Percentiles rank a stretch among this genome's conserved stretches.
phyloP scores from a whole-genome alignment of 2,888 invertebrate genomes.

The Temnothorax ravouxi region DNA sequence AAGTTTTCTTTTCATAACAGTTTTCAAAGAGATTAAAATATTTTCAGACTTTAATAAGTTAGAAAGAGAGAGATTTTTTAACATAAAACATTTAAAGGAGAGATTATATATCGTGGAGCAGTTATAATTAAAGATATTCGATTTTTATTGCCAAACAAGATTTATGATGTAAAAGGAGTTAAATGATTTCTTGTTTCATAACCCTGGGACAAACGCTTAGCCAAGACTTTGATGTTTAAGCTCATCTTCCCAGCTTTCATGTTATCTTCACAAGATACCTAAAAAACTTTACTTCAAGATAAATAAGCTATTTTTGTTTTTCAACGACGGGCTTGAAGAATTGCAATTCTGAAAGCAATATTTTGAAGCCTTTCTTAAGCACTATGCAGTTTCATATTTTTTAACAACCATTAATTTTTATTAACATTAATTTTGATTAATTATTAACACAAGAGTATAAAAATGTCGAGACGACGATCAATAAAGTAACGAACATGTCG shows the following conservation, averaged over 20 bases:
- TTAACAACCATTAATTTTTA: neutral
- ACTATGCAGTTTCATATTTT: neutral
- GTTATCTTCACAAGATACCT: conserved; percentile 24
- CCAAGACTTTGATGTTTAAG: conserved; percentile 25
- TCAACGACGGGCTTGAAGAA: neutral
- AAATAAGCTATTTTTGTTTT: conserved; percentile 28
- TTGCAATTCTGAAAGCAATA: neutral
- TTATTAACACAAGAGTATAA: neutral
- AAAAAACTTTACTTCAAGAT: conserved; percentile 28
- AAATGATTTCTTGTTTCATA: conserved; percentile 33
- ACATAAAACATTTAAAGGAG: neutral
- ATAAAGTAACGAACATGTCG: neutral
- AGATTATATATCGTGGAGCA: neutral
- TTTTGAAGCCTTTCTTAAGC: conserved; percentile 1
- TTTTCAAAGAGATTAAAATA: conserved; percentile 3
- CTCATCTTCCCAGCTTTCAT: conserved; percentile 16
- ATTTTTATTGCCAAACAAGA: neutral
- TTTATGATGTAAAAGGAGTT: neutral
- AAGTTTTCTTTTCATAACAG: neutral
- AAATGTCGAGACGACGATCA: neutral
- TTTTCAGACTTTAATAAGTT: neutral
- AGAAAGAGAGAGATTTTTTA: neutral
- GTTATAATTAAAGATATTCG: neutral
- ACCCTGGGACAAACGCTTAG: conserved; percentile 11
- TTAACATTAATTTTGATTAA: conserved; percentile 9